phyloP scores from a whole-genome alignment of 1,140 invertebrate genomes.

The Camponotus vicinus region DNA sequence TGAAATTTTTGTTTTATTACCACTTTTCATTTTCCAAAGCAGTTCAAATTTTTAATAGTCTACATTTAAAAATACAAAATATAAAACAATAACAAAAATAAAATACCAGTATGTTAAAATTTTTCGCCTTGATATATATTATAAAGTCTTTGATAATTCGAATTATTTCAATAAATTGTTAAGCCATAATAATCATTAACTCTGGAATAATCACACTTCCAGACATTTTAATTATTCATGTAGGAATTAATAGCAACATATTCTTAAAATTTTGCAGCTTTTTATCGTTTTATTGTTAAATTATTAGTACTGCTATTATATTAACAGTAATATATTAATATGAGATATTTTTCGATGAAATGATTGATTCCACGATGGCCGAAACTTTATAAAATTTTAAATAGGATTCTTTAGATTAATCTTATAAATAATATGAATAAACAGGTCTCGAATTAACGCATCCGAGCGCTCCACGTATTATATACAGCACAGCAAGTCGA shows the following conservation, averaged over 20 bases:
- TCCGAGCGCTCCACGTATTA: conserved; percentile 79
- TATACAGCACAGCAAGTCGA: conserved; percentile 88
- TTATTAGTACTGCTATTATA: neutral
- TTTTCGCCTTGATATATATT: no score
- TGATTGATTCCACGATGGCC: neutral
- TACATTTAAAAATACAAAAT: no score
- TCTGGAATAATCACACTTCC: no score
- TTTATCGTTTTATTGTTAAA: neutral
- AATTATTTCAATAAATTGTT: no score
- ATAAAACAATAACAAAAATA: no score
- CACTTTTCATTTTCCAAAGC: neutral
- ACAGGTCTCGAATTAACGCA: conserved; percentile 80
- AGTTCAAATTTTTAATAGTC: neutral
- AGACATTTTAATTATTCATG: no score
- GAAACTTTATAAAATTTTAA: neutral
- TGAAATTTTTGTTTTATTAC: neutral
- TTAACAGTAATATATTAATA: neutral
- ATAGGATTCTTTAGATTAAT: neutral
- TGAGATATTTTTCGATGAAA: neutral
- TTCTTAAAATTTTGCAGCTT: no score
- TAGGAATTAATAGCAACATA: no score
- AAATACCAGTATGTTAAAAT: no score
- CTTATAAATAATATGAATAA: neutral
- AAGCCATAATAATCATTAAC: no score
- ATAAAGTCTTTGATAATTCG: no score